phyloP scores from a whole-genome alignment of 2,888 invertebrate genomes.

The Drosophila suboccidentalis region DNA sequence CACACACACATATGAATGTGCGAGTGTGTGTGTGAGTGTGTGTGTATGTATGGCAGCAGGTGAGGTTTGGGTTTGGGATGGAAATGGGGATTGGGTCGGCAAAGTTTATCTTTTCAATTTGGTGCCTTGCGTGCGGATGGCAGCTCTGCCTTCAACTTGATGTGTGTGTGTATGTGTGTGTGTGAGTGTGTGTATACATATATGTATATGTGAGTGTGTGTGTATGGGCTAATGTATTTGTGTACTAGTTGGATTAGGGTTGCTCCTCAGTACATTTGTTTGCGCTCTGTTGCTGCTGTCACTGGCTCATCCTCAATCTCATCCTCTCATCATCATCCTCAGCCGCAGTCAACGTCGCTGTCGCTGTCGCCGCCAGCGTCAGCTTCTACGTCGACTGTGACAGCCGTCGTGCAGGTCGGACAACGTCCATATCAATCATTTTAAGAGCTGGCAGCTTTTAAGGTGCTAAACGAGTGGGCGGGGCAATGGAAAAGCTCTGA shows the following conservation, averaged over 20 bases:
- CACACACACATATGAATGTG: not conserved
- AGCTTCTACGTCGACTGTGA: conserved; percentile 5
- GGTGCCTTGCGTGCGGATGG: conserved; percentile 58
- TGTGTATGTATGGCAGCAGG: conserved; percentile 50
- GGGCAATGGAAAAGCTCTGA: not conserved
- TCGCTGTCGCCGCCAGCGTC: conserved; percentile 26
- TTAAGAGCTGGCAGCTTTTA: conserved; percentile 32
- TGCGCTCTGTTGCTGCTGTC: conserved; percentile 32
- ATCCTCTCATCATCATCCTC: conserved; percentile 1
- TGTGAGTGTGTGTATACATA: conserved; percentile 8
- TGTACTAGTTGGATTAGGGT: conserved; percentile 75
- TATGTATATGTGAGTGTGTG: conserved; percentile 16
- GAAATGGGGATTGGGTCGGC: conserved; percentile 63
- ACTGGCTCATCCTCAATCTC: conserved; percentile 1
- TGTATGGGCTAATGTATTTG: conserved; percentile 67
- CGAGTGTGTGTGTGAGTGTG: conserved; percentile 2
- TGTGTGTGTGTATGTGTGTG: conserved; percentile 29
- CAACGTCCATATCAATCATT: conserved; percentile 76
- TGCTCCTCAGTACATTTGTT: conserved; percentile 70
- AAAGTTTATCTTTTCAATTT: conserved; percentile 81
- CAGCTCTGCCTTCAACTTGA: conserved; percentile 48
- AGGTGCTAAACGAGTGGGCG: conserved; percentile 44
- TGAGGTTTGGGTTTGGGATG: conserved; percentile 32
- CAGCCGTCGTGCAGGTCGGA: conserved; percentile 42
- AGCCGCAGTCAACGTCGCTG: conserved; percentile 10